Evolutionary conservation across 2,113 vertebrate species (phyloP), one percentile per base, ranked within the genome.

Genomic region (Hemicordylus capensis): DNA sequence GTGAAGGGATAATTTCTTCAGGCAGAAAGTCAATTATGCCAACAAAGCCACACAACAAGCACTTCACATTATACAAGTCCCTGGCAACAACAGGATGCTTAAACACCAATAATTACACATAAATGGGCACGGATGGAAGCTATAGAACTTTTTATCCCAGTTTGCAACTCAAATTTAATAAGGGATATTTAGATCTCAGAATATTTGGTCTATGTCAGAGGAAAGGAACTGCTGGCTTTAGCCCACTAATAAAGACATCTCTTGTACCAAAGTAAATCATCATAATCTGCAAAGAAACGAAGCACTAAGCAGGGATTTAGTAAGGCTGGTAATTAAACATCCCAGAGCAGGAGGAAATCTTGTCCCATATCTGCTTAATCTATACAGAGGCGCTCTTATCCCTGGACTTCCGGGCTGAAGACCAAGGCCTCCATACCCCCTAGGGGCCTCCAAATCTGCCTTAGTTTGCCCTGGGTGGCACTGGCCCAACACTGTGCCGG

Each of bases 141-240:
- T 87, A 19, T 66, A 34, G 70, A 59, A 28, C 58, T 80, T 85
- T 73, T 48, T 26, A 85, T 80, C 37, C 17, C 81, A 59, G 78
- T 82, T 87, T 78, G 81, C 76, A 83, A 44, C 81, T 83, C 66
- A 84, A 86, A 90, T 54, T 64, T 85, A 87, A 31, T 4, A 80
- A 69, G 84, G 72, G 72, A 63, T 82, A 31, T 3, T 67, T 7
- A 17, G 87, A 80, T 82, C 75, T 1, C 81, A 88, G 88, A 51
- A 81, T 46, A 31, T 80, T 76, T 39, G 73, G 77, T 87, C 64
- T 34, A 31, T n/a, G 85, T 83, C 80, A 80, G 0, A 34, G 61
- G 82, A 78, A 88, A 69, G 14, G 37, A 91, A 48, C 2, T 10
- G 24, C 4, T 80, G 17, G 75, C 3, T 22, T 24, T 0, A 0